Evolutionary conservation across 2,797 vertebrate genomes (phyloP).

Genomic region (Gobio occitaniae): DNA sequence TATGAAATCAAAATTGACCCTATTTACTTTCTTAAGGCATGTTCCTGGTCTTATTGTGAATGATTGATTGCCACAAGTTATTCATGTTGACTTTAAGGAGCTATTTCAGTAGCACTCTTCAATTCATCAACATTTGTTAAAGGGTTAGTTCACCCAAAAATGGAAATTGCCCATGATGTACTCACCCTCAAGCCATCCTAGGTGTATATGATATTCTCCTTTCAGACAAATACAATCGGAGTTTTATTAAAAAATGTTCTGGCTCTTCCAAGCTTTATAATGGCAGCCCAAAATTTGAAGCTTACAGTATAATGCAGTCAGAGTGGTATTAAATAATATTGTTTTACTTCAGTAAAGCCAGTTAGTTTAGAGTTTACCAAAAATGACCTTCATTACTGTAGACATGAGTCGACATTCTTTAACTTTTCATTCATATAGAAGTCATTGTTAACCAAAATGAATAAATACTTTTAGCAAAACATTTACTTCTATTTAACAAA

Average conservation of each 20-base stretch:
- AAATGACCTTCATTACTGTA: not conserved
- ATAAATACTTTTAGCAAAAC: too few species aligned
- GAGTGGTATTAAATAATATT: not conserved
- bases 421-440: not conserved
- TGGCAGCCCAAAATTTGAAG: too few species aligned
- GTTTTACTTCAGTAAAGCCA: not conserved
- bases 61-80: not conserved
- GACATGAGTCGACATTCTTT: not conserved
- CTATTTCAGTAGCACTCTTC: not conserved
- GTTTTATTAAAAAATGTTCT: too few species aligned
- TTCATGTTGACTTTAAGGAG: not conserved
- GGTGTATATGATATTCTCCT: too few species aligned
- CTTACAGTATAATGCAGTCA: not conserved
- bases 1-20: not conserved
- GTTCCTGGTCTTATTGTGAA: not conserved
- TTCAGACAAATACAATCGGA: too few species aligned
- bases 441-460: too few species aligned
- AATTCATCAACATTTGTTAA: not conserved
- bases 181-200: too few species aligned
- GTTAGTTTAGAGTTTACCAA: not conserved
- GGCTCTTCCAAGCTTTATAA: too few species aligned
- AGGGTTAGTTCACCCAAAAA: too few species aligned
- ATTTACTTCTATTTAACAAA: not conserved
- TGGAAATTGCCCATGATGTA: too few species aligned
- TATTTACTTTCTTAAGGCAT: not conserved